Conservation (phyloP, 2,888 invertebrate genomes). For the Tinea trinotella region DNA sequence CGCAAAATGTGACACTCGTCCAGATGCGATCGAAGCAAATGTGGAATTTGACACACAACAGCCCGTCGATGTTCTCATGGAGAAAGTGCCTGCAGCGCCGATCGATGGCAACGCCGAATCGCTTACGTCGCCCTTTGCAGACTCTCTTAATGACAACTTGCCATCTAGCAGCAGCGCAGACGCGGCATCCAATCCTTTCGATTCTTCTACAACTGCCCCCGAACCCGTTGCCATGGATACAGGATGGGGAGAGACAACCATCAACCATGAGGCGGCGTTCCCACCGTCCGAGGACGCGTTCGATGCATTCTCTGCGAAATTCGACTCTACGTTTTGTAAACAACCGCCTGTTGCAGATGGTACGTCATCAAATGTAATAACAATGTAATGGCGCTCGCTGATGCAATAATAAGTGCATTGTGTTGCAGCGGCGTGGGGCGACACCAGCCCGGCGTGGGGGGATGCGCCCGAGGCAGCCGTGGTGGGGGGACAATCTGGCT, state of each 20-base stretch:
- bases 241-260: constrained; percentile 34
- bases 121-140: constrained; percentile 42
- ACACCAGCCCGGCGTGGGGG: constrained; percentile 29
- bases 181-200: constrained; percentile 47
- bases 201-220: constrained; percentile 22
- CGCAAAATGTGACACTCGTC: not conserved
- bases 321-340: constrained; percentile 75
- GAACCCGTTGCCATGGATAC: constrained; percentile 1
- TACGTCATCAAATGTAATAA: not conserved
- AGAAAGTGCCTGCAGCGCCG: not conserved
- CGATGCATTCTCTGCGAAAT: constrained; percentile 92
- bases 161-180: too few species aligned
- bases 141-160: constrained; percentile 30
- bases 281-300: constrained; percentile 71
- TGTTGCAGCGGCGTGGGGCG: constrained; percentile 48
- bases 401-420: not conserved
- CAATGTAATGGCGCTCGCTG: not conserved
- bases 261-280: constrained; percentile 43
- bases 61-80: not conserved
- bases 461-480: constrained; percentile 31
- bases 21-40: not conserved
- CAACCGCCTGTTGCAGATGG: constrained; percentile 1
- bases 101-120: not conserved
- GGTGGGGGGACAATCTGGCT: constrained; percentile 59
- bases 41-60: not conserved